A percentile compares a stretch with the other conserved stretches of the same genome.
phyloP scores from a whole-genome alignment of 2,888 invertebrate genomes.

The Galeruca laticollis region DNA sequence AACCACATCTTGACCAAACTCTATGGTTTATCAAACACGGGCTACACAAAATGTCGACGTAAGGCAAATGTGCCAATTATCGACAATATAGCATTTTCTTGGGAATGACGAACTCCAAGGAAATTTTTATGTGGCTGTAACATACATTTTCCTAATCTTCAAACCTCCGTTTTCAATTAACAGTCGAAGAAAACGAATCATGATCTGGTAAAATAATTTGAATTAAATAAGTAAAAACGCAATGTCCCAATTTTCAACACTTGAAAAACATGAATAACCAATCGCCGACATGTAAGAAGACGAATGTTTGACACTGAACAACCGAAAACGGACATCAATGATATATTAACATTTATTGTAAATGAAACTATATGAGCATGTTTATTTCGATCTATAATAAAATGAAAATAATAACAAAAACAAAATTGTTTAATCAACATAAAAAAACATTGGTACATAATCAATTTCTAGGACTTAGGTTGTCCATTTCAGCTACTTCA shows the following conservation, averaged over 20 bases:
- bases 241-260: too few species aligned
- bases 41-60: too few species aligned
- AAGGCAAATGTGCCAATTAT: background rate
- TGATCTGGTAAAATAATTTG: too few species aligned
- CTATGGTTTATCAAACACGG: too few species aligned
- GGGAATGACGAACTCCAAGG: background rate
- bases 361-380: background rate
- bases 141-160: too few species aligned
- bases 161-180: too few species aligned
- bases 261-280: background rate
- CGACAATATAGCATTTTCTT: background rate
- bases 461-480: too few species aligned
- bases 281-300: background rate
- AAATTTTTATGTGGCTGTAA: too few species aligned
- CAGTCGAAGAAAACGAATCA: background rate
- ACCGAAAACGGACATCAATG: background rate
- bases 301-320: background rate
- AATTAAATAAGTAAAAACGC: too few species aligned
- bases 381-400: background rate
- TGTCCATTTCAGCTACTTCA: too few species aligned
- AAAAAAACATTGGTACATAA: background rate
- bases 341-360: background rate
- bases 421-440: background rate
- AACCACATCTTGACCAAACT: too few species aligned
- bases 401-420: background rate